These are phyloP conservation scores for Salminus brasiliensis DNA, from an alignment of 2,113 vertebrate species.

Conservation along the genomic window DNA sequence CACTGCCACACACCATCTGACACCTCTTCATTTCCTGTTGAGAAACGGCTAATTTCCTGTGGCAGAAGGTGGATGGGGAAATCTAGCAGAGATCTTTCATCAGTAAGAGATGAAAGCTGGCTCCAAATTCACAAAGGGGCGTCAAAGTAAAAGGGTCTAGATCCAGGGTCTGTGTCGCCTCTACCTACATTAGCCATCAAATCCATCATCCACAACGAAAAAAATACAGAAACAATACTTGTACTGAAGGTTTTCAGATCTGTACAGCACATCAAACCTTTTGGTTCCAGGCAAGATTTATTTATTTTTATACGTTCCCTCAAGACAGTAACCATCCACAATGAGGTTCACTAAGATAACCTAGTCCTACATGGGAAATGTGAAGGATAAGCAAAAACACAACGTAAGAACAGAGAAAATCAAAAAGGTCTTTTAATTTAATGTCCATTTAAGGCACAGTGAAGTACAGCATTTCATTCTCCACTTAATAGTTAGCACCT, in stretches of 20 bases:
- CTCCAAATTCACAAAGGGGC: neutral
- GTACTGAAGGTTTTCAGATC: neutral
- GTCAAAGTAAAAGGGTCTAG: neutral
- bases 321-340: neutral
- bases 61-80: neutral
- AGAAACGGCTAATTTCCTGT: slow-evolving; percentile 59
- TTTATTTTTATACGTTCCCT: neutral
- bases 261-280: neutral
- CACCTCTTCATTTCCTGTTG: slow-evolving; percentile 63
- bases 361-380: neutral
- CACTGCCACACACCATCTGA: slow-evolving; percentile 47
- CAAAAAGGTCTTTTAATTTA: neutral
- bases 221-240: neutral
- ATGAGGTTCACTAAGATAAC: neutral
- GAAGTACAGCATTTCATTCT: neutral
- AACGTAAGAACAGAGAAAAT: neutral
- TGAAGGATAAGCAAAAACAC: neutral
- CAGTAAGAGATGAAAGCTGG: neutral
- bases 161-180: neutral
- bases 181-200: neutral
- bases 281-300: neutral
- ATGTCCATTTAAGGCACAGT: neutral
- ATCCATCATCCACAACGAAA: neutral
- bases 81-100: slow-evolving; percentile 3
- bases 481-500: neutral